These are phyloP conservation scores for Periplaneta americana DNA, from an alignment of 1,140 invertebrate species.

Conservation along the genomic window DNA sequence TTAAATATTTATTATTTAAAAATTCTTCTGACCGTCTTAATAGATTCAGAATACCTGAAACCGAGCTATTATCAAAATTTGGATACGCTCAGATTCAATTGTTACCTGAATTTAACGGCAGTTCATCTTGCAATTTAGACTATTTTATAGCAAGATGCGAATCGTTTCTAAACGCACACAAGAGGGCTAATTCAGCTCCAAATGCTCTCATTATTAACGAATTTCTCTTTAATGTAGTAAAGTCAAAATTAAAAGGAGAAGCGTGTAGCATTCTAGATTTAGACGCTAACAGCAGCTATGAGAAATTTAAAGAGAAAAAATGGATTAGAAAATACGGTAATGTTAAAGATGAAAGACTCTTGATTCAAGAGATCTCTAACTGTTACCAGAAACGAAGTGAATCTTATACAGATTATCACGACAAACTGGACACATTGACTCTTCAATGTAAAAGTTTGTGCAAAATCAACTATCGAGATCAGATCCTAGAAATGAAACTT, in stretches of 20 bases:
- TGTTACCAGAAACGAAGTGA: background rate
- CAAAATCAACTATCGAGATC: background rate
- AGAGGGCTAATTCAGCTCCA: background rate
- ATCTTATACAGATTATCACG: background rate
- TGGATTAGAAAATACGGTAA: background rate
- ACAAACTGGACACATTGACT: background rate
- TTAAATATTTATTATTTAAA: too few species aligned
- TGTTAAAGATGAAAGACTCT: background rate
- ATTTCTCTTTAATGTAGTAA: constrained; percentile 1
- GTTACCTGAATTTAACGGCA: constrained; percentile 74
- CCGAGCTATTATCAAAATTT: background rate
- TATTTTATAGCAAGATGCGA: background rate
- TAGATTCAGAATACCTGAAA: background rate
- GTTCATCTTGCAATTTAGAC: constrained; percentile 57
- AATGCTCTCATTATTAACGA: background rate
- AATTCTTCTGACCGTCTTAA: background rate
- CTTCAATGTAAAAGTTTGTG: background rate
- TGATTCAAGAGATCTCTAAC: background rate
- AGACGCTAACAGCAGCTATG: background rate
- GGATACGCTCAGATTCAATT: background rate
- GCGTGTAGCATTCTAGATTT: background rate
- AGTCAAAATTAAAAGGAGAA: background rate
- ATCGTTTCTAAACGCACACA: background rate
- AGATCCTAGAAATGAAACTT: background rate
- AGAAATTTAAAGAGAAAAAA: background rate